A percentile compares a stretch with the other conserved stretches of the same genome.
phyloP scores from a whole-genome alignment of 2,113 vertebrate genomes.

The Salvator merianae region DNA sequence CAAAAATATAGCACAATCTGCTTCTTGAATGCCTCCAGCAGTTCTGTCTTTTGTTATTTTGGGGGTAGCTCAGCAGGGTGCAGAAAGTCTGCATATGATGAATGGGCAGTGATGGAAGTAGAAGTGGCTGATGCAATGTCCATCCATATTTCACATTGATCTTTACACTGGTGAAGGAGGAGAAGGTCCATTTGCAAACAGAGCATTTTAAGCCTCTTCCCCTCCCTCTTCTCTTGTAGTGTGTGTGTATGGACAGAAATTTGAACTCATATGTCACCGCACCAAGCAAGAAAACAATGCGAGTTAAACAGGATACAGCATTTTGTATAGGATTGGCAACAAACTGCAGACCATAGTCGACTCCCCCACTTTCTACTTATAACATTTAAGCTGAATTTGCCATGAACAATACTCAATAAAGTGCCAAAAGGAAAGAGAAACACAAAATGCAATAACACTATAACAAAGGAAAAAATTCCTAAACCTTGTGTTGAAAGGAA shows the following conservation, averaged over 20 bases:
- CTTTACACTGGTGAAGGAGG: background rate
- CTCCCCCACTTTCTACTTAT: no score
- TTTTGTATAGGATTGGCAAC: background rate
- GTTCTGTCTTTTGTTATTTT: background rate
- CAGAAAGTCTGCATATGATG: background rate
- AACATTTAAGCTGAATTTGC: background rate
- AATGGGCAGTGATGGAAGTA: background rate
- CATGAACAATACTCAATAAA: background rate
- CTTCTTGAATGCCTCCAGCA: background rate
- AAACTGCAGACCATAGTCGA: background rate
- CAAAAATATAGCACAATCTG: no score
- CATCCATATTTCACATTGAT: background rate
- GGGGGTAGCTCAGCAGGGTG: background rate
- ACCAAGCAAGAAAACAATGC: background rate
- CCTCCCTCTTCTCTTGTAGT: background rate
- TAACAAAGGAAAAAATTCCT: background rate
- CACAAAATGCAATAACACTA: background rate
- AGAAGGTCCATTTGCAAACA: background rate
- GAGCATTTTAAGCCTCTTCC: conserved; percentile 3
- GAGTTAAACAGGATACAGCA: background rate
- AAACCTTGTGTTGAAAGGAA: background rate
- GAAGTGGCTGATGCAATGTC: conserved; percentile 5
- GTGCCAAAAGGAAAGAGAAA: background rate
- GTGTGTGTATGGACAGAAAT: background rate
- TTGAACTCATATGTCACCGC: background rate